Base-by-base conservation (phyloP, 2,888 invertebrate genomes). In the Nyleta sp. region DNA sequence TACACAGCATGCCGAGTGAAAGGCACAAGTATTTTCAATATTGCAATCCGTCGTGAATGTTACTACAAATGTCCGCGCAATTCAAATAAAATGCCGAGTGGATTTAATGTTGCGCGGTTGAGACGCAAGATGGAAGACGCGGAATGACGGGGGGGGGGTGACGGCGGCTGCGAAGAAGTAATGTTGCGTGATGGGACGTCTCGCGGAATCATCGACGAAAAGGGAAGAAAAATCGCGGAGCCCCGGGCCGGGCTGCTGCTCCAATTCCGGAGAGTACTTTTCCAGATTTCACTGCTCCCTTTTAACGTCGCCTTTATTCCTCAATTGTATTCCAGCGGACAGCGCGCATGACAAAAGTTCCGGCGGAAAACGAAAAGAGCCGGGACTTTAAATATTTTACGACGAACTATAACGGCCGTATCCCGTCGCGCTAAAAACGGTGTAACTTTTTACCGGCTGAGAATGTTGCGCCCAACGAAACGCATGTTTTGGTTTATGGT, bases 171-270 rank as follows among this genome's bases (percentile, higher is more conserved):
- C 46, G 59, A 60, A 62, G 79, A 64, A 81, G 89, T 90, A 90
- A 90, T 90, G 90, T 89, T 89, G 89, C 90, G 87, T 89, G 89
- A 90, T 89, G 89, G 89, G 89, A 89, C 89, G 90, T 87, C 87
- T 90, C 88, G 87, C 84, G 84, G 87, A 88, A 84, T 89, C 87
- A 86, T 87, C 84, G 86, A 86, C 81, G 42, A 85, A 82, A 68
- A 80, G 84, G 84, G 85, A 79, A 53, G 70, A 81, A 81, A 78
- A 76, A 81, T 76, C 59, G 78, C 48, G 33, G 67, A 59, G 52
- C 28, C 28, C 28, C 7, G 28, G 28, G 7, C 28, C 7, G 28
- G 5, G 28, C 7, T 28, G 5, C 28, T 28, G 35, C 35, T 35
- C 35, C 35, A 35, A 35, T 35, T 35, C 35, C 35, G 35, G 11